phyloP scores from a whole-genome alignment of 2,888 invertebrate genomes.

The Lottia scabra region DNA sequence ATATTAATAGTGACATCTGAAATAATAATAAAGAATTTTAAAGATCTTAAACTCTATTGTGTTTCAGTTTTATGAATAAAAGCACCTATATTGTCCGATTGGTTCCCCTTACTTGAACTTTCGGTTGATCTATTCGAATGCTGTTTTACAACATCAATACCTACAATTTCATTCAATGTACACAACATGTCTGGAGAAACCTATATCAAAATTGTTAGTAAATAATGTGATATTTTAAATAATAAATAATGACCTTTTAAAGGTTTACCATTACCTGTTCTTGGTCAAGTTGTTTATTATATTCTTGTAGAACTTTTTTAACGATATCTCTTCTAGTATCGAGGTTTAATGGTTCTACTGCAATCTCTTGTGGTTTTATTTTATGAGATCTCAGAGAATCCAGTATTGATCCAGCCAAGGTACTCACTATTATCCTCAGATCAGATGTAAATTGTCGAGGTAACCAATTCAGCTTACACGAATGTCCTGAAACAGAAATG shows the following conservation, averaged over 20 bases:
- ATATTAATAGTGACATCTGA: constrained; percentile 32
- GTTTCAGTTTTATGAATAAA: no score
- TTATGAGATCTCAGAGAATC: constrained; percentile 29
- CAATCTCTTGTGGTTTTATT: constrained; percentile 27
- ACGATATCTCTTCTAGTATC: constrained; percentile 37
- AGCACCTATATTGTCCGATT: no score
- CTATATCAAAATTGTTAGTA: no score
- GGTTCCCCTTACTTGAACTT: no score
- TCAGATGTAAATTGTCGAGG: constrained; percentile 36
- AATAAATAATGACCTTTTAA: no score
- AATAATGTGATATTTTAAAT: no score
- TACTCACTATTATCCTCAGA: constrained; percentile 41
- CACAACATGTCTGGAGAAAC: no score
- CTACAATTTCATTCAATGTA: no score
- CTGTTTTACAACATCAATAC: no score
- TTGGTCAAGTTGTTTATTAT: constrained; percentile 41
- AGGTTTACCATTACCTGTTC: constrained; percentile 44
- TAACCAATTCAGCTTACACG: constrained; percentile 37
- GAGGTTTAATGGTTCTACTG: constrained; percentile 35
- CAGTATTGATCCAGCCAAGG: constrained; percentile 39
- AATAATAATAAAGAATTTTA: not conserved
- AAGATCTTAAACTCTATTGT: no score
- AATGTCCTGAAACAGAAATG: constrained; percentile 26
- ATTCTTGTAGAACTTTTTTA: constrained; percentile 34
- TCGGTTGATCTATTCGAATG: no score